Percentiles rank a stretch among this genome's conserved stretches.
Evolutionary conservation across 2,113 vertebrate species (phyloP).

Genomic region (Megalops atlanticus): DNA sequence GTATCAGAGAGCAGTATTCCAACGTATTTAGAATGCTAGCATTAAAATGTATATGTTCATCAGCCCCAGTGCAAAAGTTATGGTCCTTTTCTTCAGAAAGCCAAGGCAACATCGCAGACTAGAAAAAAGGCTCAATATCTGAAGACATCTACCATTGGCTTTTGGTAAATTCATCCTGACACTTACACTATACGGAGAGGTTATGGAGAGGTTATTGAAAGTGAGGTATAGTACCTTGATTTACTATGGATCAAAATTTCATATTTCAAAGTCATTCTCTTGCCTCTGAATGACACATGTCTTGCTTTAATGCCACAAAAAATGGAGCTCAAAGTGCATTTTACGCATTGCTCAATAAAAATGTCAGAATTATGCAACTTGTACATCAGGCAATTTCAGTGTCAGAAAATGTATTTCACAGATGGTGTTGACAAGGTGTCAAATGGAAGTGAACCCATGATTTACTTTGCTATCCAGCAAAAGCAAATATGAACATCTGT

Average conservation of each 20-base stretch:
- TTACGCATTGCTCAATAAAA: not conserved
- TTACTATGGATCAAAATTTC: slow-evolving; percentile 1
- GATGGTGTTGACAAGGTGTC: not conserved
- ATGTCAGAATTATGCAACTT: not conserved
- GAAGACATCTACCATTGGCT: not conserved
- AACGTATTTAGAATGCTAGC: not conserved
- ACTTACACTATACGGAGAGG: not conserved
- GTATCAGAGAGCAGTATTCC: no score
- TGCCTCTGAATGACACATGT: not conserved
- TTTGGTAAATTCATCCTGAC: not conserved
- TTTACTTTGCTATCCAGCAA: no score
- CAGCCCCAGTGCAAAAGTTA: not conserved
- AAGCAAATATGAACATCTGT: no score
- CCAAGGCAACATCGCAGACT: not conserved
- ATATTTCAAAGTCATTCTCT: not conserved
- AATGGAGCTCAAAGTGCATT: slow-evolving; percentile 2
- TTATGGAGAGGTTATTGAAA: not conserved
- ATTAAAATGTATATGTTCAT: not conserved
- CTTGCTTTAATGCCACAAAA: not conserved
- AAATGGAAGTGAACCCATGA: not conserved
- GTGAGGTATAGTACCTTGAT: not conserved
- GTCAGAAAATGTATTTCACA: not conserved
- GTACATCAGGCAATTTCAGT: not conserved
- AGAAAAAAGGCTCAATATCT: not conserved
- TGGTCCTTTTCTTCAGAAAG: not conserved